Conservation (phyloP, 1,140 invertebrate genomes). For the Ectropis grisescens region DNA sequence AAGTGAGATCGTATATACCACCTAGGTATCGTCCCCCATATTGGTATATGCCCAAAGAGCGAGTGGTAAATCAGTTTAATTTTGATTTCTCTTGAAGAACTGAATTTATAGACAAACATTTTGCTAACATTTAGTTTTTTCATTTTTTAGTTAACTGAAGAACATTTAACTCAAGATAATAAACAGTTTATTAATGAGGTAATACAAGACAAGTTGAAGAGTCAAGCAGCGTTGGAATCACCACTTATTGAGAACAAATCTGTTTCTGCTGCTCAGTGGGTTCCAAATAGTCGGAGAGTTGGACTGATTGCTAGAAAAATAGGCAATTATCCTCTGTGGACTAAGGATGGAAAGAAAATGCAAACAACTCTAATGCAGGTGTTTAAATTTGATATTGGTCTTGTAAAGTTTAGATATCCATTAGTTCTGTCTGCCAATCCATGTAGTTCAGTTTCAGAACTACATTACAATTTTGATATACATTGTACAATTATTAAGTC, state of each 20-base stretch:
- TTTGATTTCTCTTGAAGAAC: no score
- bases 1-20: conserved; percentile 13
- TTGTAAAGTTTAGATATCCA: no score
- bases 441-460: no score
- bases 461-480: no score
- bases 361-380: conserved; percentile 89
- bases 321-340: conserved; percentile 93
- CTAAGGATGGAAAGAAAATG: conserved; percentile 86
- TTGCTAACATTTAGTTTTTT: no score
- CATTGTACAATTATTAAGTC: no score
- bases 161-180: conserved; percentile 85
- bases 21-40: conserved; percentile 49
- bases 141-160: conserved; percentile 73
- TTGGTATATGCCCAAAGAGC: conserved; percentile 46
- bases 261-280: conserved; percentile 75
- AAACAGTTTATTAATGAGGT: conserved; percentile 86
- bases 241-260: conserved; percentile 66
- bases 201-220: conserved; percentile 75
- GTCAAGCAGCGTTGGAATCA: conserved; percentile 30
- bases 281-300: conserved; percentile 73
- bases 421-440: no score
- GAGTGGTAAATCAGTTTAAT: conserved; percentile 36
- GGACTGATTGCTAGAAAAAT: conserved; percentile 95
- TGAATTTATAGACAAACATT: no score
- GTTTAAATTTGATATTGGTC: not conserved